Base-by-base conservation (phyloP, 1,140 invertebrate species). In the Colletes latitarsis region DNA sequence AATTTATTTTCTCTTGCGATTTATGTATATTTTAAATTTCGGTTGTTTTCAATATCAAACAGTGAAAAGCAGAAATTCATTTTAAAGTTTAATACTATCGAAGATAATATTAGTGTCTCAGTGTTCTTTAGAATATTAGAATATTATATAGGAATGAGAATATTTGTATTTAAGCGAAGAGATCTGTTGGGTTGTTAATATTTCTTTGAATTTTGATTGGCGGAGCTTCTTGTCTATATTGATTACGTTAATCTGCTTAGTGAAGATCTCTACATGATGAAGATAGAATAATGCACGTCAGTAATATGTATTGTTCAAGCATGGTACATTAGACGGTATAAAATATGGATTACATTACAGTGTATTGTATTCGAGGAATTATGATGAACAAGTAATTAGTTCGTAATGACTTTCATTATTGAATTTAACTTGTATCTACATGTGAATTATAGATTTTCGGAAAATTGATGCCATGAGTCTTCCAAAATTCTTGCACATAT, bases 281-380 rank as follows among this genome's bases (percentile, higher is more conserved):
- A 49, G 49, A 67, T 67, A 21, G 10, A 6, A 15, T 67, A 30
- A 14, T 49, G 9, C 10, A 52, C 9, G 43, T 5, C 17, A 21
- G 10, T 49, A 49, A 49, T 67, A 49, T 1, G 12, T 15, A 46
- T 67, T n/a, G 46, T 49, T 8, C 17, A 19, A 6, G n/a, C 9
- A 49, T 21, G 43, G 17, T 21, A 52, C 64, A 21, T 46, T 66
- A 43, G 17, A 19, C 64, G 10, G 21, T 52, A 19, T 67, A 46
- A 43, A 67, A 49, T 49, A 66, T 66, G 41, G 19, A 67, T 67
- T 67, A n/a, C 19, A 49, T 15, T 67, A 46, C 10, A 39, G 17
- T 21, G 0, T 5, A 21, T n/a, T 49, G n/a, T 66, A 49, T 49
- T 6, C 17, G 43, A 12, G 10, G n/a, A 43, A 67, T 67, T 67